Evolutionary conservation across 2,888 invertebrate genomes (phyloP).

Genomic region (Orthosia gothica): DNA sequence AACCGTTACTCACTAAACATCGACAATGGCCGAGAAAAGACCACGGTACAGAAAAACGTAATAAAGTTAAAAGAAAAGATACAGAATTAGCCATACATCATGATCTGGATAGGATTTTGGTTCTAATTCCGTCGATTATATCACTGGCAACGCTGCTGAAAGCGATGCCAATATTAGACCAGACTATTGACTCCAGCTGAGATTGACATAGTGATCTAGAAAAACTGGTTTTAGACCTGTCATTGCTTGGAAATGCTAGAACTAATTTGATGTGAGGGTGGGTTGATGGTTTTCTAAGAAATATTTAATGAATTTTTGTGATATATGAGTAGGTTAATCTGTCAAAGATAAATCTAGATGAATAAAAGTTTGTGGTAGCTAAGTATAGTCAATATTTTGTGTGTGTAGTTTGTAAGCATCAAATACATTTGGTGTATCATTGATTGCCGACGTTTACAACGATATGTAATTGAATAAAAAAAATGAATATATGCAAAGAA

Average conservation of each 20-base stretch:
- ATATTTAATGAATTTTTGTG: neutral
- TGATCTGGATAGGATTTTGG: constrained; percentile 69
- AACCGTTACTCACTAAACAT: neutral
- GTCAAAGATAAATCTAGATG: neutral
- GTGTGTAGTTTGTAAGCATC: no score
- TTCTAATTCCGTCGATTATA: constrained; percentile 82
- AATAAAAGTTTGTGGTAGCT: neutral
- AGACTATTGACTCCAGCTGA: constrained; percentile 73
- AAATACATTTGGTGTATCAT: no score
- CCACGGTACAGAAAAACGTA: constrained; percentile 46
- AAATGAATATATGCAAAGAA: no score
- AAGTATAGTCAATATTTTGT: no score
- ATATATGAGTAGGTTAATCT: neutral
- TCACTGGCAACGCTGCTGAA: constrained; percentile 74
- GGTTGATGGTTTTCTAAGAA: constrained; percentile 26
- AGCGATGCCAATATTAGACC: constrained; percentile 73
- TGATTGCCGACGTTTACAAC: no score
- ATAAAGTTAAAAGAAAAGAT: constrained; percentile 61
- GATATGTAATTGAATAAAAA: no score
- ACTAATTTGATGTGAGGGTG: constrained; percentile 36
- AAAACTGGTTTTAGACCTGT: constrained; percentile 57
- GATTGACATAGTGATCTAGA: constrained; percentile 70
- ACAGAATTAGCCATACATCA: constrained; percentile 70
- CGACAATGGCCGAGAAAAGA: constrained; percentile 33
- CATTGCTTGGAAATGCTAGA: constrained; percentile 24